Base-by-base conservation (phyloP, 2,888 invertebrate species). In the Hirudinaria manillensis region DNA sequence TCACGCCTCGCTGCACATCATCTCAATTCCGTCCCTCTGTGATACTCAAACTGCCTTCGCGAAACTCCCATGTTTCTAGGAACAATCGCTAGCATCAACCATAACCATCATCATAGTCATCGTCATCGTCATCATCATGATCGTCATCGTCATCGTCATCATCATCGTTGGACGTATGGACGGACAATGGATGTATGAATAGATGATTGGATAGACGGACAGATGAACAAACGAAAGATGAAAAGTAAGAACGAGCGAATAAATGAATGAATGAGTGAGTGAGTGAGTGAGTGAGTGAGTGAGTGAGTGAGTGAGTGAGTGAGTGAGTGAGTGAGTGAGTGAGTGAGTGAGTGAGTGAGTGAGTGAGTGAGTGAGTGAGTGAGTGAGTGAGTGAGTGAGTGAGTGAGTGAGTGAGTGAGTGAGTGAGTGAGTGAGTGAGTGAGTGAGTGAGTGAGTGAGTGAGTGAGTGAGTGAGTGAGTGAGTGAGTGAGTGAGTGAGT, bases 171-270 rank as follows among this genome's bases (percentile, higher is more conserved):
- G n/a, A n/a, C n/a, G n/a, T n/a, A 29, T 61, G 24, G 61, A 61
- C 1, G 61, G 61, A 61, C n/a, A 10, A 7, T 61, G 61, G 13
- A 4, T 61, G 61, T 21, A 29, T 61, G 19, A 61, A 29, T 19
- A 29, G 29, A 29, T 61, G 19, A 16, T 13, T 61, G 13, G 29
- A 29, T 19, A 10, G 29, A 29, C n/a, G 61, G 29, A 29, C 29
- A 29, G 1, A 10, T 61, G 53, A 53, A 21, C 21, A 21, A 53
- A 21, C 21, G 53, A 53, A 21, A 16, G 53, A 53, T 13, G 13
- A 21, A 53, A 21, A 16, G 53, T 16, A 21, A 16, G 53, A 53
- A 21, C 21, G 53, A 53, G 53, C 21, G 53, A 53, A 21, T 85
- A 7, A 78, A 80, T 65, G 66, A 65, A 24, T 65, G 66, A 65